These are phyloP conservation scores for Tenthredo mesomela DNA, from an alignment of 2,888 invertebrate species.

Conservation along the genomic window DNA sequence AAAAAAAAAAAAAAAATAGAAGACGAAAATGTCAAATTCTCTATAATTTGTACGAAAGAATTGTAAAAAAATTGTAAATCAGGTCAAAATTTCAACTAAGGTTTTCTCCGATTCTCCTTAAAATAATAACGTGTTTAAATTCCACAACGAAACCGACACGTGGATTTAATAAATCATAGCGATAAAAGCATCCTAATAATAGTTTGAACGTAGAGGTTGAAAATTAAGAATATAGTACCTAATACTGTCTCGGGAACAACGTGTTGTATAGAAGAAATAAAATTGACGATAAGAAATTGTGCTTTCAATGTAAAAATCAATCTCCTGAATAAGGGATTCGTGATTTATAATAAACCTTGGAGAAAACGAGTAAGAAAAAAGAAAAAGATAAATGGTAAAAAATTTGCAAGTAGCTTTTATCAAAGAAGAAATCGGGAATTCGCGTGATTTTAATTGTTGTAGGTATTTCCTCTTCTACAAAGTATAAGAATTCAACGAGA, in stretches of 20 bases:
- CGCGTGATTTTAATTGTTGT: background rate
- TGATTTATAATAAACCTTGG: background rate
- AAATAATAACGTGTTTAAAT: background rate
- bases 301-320: background rate
- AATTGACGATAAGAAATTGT: background rate
- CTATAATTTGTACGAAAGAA: too few species aligned
- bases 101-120: background rate
- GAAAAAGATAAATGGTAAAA: background rate
- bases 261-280: background rate
- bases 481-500: background rate
- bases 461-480: background rate
- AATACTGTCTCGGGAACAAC: background rate
- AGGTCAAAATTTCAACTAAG: background rate
- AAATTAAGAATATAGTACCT: background rate
- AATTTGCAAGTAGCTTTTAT: background rate
- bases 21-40: too few species aligned
- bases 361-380: background rate
- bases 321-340: background rate
- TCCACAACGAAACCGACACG: background rate
- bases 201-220: background rate
- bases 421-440: background rate
- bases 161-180: slow-evolving; percentile 5
- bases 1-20: too few species aligned
- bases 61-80: too few species aligned
- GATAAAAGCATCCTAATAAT: background rate